Percentiles rank a stretch among this genome's conserved stretches.
These are phyloP conservation scores for Hesperia comma DNA, from an alignment of 2,888 invertebrate genomes.

Conservation along the genomic window DNA sequence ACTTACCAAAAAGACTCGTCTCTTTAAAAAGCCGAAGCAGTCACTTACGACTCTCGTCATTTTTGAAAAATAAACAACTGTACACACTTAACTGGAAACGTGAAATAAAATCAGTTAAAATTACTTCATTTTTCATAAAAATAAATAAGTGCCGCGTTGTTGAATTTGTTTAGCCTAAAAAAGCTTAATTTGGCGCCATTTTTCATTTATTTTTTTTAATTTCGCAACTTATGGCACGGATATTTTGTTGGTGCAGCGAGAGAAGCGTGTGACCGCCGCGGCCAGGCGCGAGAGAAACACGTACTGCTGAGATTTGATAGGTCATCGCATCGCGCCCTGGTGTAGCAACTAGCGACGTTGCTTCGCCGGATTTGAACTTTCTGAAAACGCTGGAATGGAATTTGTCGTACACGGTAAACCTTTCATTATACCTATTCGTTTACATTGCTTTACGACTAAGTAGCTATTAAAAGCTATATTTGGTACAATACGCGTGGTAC, in stretches of 20 bases:
- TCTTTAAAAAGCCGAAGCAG: slow-evolving; percentile 57
- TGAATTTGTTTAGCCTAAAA: background rate
- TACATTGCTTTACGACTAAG: slow-evolving; percentile 15
- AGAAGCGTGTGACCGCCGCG: slow-evolving; percentile 57
- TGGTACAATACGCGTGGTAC: background rate
- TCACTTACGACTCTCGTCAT: slow-evolving; percentile 54
- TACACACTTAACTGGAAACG: slow-evolving; percentile 10
- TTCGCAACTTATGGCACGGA: slow-evolving; percentile 25
- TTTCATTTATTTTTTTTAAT: slow-evolving; percentile 28
- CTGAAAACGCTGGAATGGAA: slow-evolving; percentile 17
- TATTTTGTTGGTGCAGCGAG: slow-evolving; percentile 28
- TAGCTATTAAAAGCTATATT: slow-evolving; percentile 7
- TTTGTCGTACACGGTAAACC: slow-evolving; percentile 7
- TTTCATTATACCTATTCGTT: slow-evolving; percentile 5
- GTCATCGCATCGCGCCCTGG: slow-evolving; percentile 38
- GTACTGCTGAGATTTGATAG: slow-evolving; percentile 50
- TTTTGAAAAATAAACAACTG: slow-evolving; percentile 39
- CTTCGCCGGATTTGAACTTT: slow-evolving; percentile 17
- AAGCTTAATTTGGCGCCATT: slow-evolving; percentile 47
- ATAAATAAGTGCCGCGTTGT: background rate
- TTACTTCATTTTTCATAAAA: slow-evolving; percentile 14
- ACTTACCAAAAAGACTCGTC: slow-evolving; percentile 71
- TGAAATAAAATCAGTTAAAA: slow-evolving; percentile 14
- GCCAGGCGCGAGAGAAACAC: slow-evolving; percentile 47
- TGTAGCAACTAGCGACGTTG: slow-evolving; percentile 1